phyloP scores from a whole-genome alignment of 1,140 invertebrate species.

The Mya arenaria region DNA sequence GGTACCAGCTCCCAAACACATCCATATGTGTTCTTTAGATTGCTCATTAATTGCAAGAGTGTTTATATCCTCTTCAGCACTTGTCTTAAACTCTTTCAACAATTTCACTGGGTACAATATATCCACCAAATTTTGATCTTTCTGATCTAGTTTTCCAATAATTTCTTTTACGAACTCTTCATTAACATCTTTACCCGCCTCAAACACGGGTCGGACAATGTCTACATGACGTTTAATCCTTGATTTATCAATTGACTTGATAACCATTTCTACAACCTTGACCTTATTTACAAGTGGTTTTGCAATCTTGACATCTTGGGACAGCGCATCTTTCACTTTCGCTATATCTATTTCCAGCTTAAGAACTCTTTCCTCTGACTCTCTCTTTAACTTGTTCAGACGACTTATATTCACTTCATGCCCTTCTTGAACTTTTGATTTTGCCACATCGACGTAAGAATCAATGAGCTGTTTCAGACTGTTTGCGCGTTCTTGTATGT shows the following conservation, averaged over 20 bases:
- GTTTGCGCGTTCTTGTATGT: too few relatives aligned
- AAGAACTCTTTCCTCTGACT: too few relatives aligned
- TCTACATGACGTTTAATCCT: neutral
- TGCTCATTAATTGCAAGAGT: neutral
- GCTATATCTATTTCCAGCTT: too few relatives aligned
- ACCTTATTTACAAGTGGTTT: slow-evolving; percentile 6
- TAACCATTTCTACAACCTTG: slow-evolving; percentile 30
- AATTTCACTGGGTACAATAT: neutral
- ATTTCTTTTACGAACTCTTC: neutral
- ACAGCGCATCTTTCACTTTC: too few relatives aligned
- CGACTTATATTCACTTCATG: too few relatives aligned
- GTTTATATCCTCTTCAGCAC: neutral
- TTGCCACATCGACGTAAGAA: too few relatives aligned
- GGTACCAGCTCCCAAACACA: neutral
- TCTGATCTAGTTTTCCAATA: neutral
- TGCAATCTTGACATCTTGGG: neutral
- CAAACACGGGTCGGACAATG: too few relatives aligned
- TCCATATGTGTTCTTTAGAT: neutral
- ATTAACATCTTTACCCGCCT: neutral
- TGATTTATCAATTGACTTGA: neutral
- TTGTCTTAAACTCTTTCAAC: neutral
- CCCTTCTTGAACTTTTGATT: too few relatives aligned
- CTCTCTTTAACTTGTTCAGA: too few relatives aligned
- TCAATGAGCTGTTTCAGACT: too few relatives aligned
- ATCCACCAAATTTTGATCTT: neutral